phyloP scores from a whole-genome alignment of 2,888 invertebrate species.

The Rhingia campestris region DNA sequence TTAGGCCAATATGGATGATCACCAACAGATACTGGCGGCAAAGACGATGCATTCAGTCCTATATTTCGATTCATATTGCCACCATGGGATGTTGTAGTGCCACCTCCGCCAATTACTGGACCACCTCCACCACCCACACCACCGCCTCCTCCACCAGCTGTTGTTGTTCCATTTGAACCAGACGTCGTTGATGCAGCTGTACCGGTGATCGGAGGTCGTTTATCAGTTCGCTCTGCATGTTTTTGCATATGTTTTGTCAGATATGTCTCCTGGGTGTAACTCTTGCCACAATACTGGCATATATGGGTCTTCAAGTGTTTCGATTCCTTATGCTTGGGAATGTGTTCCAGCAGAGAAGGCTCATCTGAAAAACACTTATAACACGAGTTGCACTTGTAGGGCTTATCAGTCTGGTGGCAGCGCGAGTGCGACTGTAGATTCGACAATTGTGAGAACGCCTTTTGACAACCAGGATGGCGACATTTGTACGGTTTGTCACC shows the following conservation, averaged over 20 bases:
- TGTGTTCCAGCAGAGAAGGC: slow-evolving; percentile 97
- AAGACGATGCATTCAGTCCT: slow-evolving; percentile 66
- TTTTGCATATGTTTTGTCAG: slow-evolving; percentile 99
- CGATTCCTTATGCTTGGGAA: slow-evolving; percentile 99
- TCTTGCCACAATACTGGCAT: slow-evolving; percentile 99
- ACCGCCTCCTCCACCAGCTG: slow-evolving; percentile 81
- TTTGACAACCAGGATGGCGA: slow-evolving; percentile 97
- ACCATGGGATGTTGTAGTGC: slow-evolving; percentile 61
- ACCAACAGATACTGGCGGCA: slow-evolving; percentile 80
- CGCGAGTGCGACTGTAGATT: slow-evolving; percentile 99
- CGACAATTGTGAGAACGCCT: slow-evolving; percentile 99
- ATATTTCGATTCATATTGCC: slow-evolving; percentile 75
- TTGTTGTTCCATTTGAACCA: slow-evolving; percentile 83
- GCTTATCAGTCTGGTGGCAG: slow-evolving; percentile 99
- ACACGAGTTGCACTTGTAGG: slow-evolving; percentile 99
- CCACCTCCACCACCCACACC: slow-evolving; percentile 76
- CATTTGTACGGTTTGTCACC: slow-evolving; percentile 99
- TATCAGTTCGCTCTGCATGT: slow-evolving; percentile 96
- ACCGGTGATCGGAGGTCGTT: slow-evolving; percentile 91
- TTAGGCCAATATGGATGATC: slow-evolving; percentile 94
- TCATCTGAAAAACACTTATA: slow-evolving; percentile 99
- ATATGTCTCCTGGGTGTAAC: slow-evolving; percentile 99
- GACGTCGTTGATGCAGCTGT: slow-evolving; percentile 54
- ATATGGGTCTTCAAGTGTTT: slow-evolving; percentile 99
- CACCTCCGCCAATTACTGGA: slow-evolving; percentile 58